Base-by-base conservation (phyloP, 2,888 invertebrate genomes). In the Rhimphoctona megacephalus region DNA sequence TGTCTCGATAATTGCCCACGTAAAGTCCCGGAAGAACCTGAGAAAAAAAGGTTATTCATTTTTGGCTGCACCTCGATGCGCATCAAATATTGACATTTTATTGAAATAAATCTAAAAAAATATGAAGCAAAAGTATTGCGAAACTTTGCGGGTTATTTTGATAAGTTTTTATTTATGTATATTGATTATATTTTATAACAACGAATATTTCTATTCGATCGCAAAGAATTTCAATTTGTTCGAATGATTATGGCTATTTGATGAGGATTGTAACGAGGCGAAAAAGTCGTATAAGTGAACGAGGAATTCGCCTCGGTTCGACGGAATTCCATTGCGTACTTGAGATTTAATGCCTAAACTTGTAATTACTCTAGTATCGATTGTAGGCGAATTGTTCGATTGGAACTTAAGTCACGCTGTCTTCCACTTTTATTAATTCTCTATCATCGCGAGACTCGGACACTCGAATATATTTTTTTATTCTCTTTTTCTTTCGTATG, bases 1-100 rank as follows among this genome's bases (percentile, higher is more conserved):
- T 98, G 95, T 99, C 99, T 92, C 99, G 96, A 95, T 99, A 98
- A 95, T 98, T 99, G 87, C 99, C 99, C 92, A 99, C 97, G 95
- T 98, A 99, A 82, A 99, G 96, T 89, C 99, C 99, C 90, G 98
- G 97, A 92, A 99, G 96, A 93, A 99, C 98, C 98, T 98, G 95
- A 0, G 94, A 94, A 80, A 84, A 61, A 49, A 77, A 36, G 1
- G 6, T 46, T 25, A 17, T 17, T 64, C 39, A 81, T 30, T 77
- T 49, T 14, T 49, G 70, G 36, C 36, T 7, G n/a, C n/a, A n/a
- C n/a, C n/a, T n/a, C n/a, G 11, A 33, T 33, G 33, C 3, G 5
- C 2, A 33, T 33, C 2, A 33, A 33, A 4, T 2, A 33, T 33
- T 33, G 2, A 33, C 33, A 33, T 2, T 33, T 33, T 4, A 33